phyloP scores from a whole-genome alignment of 2,797 vertebrate genomes.

The Lepilemur ruficaudatus region DNA sequence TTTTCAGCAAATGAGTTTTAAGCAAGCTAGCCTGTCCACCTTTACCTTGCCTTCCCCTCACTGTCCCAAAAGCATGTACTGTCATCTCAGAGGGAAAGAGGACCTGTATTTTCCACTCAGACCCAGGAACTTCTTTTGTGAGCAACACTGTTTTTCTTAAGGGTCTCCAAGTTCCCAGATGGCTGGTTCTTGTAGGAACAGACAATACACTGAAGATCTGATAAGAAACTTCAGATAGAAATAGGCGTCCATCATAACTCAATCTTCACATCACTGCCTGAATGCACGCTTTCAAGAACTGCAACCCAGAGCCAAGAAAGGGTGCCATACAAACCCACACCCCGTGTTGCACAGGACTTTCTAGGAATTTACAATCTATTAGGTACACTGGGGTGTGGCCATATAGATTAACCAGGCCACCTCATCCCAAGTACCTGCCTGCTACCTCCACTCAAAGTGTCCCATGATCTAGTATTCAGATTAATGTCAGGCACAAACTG shows the following conservation, averaged over 20 bases:
- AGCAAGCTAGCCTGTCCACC: neutral
- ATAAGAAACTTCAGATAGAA: neutral
- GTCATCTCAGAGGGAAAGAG: neutral
- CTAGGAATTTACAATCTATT: neutral
- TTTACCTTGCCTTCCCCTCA: neutral
- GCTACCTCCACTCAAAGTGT: neutral
- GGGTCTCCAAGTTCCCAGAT: too few species aligned
- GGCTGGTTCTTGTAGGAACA: neutral
- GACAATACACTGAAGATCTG: neutral
- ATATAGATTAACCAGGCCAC: neutral
- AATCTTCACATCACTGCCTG: neutral
- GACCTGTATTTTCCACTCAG: neutral
- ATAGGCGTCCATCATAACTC: too few species aligned
- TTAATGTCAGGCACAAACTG: accelerated
- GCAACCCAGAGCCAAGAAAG: neutral
- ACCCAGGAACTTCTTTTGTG: neutral
- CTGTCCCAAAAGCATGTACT: neutral
- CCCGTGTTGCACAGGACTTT: neutral
- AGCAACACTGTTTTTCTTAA: neutral
- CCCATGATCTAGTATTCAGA: neutral
- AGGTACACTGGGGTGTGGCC: too few species aligned
- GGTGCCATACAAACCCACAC: neutral
- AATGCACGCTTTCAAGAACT: neutral
- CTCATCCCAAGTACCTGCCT: too few species aligned
- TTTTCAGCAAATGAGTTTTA: neutral